phyloP scores from a whole-genome alignment of 2,888 invertebrate genomes.

The Tholera decimalis region DNA sequence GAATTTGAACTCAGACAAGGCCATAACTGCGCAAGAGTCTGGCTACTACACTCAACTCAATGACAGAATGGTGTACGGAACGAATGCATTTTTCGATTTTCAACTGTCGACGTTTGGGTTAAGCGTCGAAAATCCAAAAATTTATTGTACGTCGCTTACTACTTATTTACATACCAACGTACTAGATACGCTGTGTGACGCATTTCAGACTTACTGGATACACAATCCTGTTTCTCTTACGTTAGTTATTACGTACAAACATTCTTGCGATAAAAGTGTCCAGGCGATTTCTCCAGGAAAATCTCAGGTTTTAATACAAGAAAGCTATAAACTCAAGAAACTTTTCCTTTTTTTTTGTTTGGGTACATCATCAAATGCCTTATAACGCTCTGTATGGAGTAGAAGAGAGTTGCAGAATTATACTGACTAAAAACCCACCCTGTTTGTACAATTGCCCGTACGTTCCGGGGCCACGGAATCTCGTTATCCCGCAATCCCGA shows the following conservation, averaged over 20 bases:
- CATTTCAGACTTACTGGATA: conserved; percentile 20
- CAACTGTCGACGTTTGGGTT: neutral
- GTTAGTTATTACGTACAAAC: conserved; percentile 6
- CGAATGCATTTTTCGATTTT: neutral
- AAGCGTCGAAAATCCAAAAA: neutral
- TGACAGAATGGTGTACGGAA: neutral
- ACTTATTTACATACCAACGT: neutral
- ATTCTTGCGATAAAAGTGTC: neutral
- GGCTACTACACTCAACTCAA: neutral
- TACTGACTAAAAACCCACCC: too few species aligned
- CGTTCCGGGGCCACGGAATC: too few species aligned
- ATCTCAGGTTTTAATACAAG: neutral
- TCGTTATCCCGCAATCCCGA: too few species aligned
- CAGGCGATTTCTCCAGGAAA: neutral
- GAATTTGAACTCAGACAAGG: conserved; percentile 58
- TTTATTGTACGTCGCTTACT: neutral
- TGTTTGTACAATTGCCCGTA: too few species aligned
- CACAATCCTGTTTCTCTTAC: conserved; percentile 5
- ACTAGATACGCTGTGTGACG: conserved; percentile 26
- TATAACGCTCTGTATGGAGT: neutral
- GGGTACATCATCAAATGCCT: too few species aligned
- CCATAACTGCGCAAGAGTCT: conserved; percentile 26
- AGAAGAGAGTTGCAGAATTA: too few species aligned
- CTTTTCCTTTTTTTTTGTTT: too few species aligned
- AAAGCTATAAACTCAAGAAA: too few species aligned